These are phyloP conservation scores for Stylophora pistillata DNA, from an alignment of 64 coral and sea anemone genomes.

Conservation along the genomic window DNA sequence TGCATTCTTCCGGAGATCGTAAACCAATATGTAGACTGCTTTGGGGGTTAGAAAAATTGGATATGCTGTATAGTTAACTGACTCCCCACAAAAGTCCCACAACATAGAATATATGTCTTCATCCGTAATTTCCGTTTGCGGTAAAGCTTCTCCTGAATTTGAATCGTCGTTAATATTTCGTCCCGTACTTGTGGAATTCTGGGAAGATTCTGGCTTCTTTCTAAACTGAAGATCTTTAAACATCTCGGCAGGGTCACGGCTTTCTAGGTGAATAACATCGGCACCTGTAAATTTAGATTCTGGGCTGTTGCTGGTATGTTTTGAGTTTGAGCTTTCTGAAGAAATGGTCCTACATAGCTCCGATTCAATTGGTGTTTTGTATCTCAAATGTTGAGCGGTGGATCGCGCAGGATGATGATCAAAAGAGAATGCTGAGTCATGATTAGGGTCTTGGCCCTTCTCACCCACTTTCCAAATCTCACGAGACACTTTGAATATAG, in stretches of 20 bases:
- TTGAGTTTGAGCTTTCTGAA: neutral
- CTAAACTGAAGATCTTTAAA: no score
- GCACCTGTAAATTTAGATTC: neutral
- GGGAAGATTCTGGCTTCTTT: no score
- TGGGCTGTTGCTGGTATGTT: neutral
- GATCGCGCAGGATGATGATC: neutral
- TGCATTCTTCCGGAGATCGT: neutral
- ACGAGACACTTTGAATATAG: neutral
- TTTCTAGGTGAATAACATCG: no score
- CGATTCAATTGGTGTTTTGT: neutral
- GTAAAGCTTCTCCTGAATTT: neutral
- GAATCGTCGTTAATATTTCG: neutral
- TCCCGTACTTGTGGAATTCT: neutral
- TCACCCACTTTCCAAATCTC: neutral
- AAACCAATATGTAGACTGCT: neutral
- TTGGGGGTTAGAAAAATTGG: neutral
- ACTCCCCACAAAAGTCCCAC: neutral
- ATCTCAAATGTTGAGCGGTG: neutral
- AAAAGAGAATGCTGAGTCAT: neutral
- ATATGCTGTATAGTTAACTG: neutral
- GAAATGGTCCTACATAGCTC: neutral
- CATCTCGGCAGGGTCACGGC: no score
- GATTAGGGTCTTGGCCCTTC: neutral
- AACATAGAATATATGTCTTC: neutral
- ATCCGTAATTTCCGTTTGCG: neutral